A percentile compares a stretch with the other conserved stretches of the same genome.
These are phyloP conservation scores for Cliona cf. orientalis DNA, from an alignment of 37 sponge, comb jelly and placozoan genomes.

Conservation along the genomic window DNA sequence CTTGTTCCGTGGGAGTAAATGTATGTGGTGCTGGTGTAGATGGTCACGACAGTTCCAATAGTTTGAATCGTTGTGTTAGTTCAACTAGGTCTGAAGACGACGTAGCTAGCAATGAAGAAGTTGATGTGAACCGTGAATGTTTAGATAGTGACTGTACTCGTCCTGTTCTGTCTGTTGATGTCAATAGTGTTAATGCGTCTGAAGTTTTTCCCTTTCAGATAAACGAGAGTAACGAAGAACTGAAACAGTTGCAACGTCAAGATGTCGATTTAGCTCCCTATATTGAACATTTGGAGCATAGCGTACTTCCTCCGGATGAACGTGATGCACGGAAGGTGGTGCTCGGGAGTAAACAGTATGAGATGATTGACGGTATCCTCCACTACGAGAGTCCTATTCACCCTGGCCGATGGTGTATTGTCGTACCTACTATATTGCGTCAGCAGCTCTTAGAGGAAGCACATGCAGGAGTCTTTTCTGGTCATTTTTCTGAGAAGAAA, in stretches of 20 bases:
- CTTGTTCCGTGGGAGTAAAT: too few species aligned
- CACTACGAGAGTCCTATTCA: constrained; percentile 21
- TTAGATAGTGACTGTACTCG: not conserved
- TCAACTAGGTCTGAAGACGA: too few species aligned
- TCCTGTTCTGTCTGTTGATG: constrained; percentile 7
- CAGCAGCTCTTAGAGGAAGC: not conserved
- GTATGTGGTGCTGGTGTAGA: too few species aligned
- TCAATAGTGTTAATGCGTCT: not conserved
- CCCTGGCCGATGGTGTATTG: constrained; percentile 27
- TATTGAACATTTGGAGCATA: not conserved
- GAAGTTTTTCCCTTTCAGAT: not conserved
- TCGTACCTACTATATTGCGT: constrained; percentile 11
- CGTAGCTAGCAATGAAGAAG: too few species aligned
- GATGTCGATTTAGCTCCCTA: not conserved
- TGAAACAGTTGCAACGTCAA: not conserved
- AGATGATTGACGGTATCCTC: constrained; percentile 1
- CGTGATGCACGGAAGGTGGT: too few species aligned
- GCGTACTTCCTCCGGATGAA: constrained; percentile 5
- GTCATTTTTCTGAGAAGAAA: too few species aligned
- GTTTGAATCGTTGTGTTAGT: too few species aligned
- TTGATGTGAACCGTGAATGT: constrained; percentile 2
- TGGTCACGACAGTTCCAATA: too few species aligned
- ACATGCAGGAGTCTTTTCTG: constrained; percentile 38
- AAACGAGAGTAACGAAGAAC: not conserved
- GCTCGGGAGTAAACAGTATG: too few species aligned